Evolutionary conservation across 1,140 invertebrate species (phyloP).

Genomic region (Mactra quadrangularis): DNA sequence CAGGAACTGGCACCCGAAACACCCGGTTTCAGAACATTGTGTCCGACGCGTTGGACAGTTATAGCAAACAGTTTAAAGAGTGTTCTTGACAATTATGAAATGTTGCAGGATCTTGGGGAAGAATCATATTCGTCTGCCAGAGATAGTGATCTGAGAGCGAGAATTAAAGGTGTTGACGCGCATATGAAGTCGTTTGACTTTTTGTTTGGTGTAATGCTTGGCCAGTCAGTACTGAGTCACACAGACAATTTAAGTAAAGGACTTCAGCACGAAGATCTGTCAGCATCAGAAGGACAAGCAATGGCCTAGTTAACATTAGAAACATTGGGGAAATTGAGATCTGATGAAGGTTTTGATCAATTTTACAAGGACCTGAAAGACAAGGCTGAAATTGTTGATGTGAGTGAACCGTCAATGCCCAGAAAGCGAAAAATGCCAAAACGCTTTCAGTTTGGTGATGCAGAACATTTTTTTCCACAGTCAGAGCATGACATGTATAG

Average conservation of each 20-base stretch:
- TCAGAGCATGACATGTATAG: too few relatives aligned
- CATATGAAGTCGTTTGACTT: background rate
- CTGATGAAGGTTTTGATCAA: background rate
- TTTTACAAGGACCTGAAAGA: too few relatives aligned
- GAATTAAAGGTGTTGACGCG: background rate
- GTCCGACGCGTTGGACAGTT: constrained; percentile 15
- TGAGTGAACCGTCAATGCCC: too few relatives aligned
- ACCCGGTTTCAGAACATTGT: background rate
- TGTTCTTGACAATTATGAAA: constrained; percentile 15
- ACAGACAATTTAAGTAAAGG: too few relatives aligned
- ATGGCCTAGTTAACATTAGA: background rate
- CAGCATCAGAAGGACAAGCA: background rate
- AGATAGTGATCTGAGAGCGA: background rate
- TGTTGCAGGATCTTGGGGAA: constrained; percentile 12
- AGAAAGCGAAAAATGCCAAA: too few relatives aligned
- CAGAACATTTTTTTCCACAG: background rate
- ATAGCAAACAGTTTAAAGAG: background rate
- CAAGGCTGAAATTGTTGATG: background rate
- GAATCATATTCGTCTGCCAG: too few relatives aligned
- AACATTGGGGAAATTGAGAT: background rate
- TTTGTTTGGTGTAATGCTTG: constrained; percentile 8
- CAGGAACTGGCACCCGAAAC: constrained; percentile 3
- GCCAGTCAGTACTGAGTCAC: background rate
- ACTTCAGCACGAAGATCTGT: background rate
- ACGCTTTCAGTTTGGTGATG: too few relatives aligned